Evolutionary conservation across 1,140 invertebrate species (phyloP).

Genomic region (Teleogryllus occipitalis): DNA sequence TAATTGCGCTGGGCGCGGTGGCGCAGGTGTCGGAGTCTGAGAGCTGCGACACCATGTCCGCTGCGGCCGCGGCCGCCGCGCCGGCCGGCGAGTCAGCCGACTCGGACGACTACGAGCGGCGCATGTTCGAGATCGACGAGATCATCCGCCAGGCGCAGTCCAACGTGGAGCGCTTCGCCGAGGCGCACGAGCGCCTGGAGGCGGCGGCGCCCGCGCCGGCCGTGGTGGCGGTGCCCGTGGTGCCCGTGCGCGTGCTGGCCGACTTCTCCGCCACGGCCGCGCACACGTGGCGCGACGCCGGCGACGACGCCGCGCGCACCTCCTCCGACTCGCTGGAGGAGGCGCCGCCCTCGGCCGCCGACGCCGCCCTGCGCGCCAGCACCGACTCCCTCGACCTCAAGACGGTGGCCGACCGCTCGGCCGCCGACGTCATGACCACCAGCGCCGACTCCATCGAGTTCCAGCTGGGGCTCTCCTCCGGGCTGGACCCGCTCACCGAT

Average conservation of each 20-base stretch:
- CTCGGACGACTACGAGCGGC: slow-evolving; percentile 56
- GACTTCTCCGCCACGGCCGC: slow-evolving; percentile 27
- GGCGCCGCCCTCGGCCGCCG: too few relatives aligned
- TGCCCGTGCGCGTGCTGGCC: slow-evolving; percentile 41
- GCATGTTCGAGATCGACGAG: slow-evolving; percentile 64
- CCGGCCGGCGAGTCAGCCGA: slow-evolving; percentile 39
- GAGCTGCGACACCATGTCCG: slow-evolving; percentile 57
- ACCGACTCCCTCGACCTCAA: slow-evolving; percentile 50
- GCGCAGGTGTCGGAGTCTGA: slow-evolving; percentile 45
- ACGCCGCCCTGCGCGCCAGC: slow-evolving; percentile 33
- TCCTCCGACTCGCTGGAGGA: slow-evolving; percentile 37
- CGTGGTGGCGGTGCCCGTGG: slow-evolving; percentile 41
- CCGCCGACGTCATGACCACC: slow-evolving; percentile 45
- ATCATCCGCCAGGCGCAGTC: slow-evolving; percentile 61
- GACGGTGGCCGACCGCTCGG: slow-evolving; percentile 31
- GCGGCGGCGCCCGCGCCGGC: slow-evolving; percentile 40
- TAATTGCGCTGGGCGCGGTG: too few relatives aligned
- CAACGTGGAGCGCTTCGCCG: slow-evolving; percentile 56
- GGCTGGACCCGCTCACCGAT: slow-evolving; percentile 35
- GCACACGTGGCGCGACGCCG: slow-evolving; percentile 26
- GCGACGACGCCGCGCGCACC: slow-evolving; percentile 33
- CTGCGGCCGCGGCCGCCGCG: slow-evolving; percentile 35
- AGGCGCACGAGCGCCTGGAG: slow-evolving; percentile 31
- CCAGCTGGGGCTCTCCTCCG: slow-evolving; percentile 32
- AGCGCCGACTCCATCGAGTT: slow-evolving; percentile 56